These are phyloP conservation scores for Brienomyrus brachyistius DNA, from an alignment of 2,113 vertebrate genomes.

Conservation along the genomic window DNA sequence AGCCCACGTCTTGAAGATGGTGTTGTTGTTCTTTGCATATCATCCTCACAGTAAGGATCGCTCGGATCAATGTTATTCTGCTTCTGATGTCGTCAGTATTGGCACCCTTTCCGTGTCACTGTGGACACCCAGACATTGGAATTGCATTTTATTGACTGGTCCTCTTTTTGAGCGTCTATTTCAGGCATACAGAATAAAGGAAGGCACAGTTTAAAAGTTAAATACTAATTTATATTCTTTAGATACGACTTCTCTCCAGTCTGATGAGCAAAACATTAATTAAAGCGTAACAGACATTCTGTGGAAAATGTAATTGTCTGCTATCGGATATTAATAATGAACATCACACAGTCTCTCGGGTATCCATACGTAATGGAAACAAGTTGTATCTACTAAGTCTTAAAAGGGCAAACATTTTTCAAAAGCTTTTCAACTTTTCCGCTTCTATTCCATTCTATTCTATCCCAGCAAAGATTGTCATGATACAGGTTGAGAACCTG, in stretches of 20 bases:
- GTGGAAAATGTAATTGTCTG: slow-evolving; percentile 7
- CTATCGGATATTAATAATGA: slow-evolving; percentile 13
- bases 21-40: neutral
- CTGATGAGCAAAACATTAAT: slow-evolving; percentile 9
- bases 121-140: neutral
- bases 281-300: neutral
- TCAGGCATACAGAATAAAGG: neutral
- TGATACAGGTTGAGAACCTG: neutral
- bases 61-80: neutral
- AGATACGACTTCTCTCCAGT: neutral
- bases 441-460: neutral
- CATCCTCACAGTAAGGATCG: neutral
- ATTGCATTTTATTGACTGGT: neutral
- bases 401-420: neutral
- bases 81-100: neutral
- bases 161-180: neutral
- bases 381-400: neutral
- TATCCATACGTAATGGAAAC: neutral
- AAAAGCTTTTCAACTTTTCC: neutral
- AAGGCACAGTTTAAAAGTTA: neutral
- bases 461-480: neutral
- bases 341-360: neutral
- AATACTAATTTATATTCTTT: slow-evolving; percentile 1
- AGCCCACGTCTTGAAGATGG: neutral
- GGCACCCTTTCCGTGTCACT: neutral